These are phyloP conservation scores for Harpalus rubripes DNA, from an alignment of 2,888 invertebrate species.

Conservation along the genomic window DNA sequence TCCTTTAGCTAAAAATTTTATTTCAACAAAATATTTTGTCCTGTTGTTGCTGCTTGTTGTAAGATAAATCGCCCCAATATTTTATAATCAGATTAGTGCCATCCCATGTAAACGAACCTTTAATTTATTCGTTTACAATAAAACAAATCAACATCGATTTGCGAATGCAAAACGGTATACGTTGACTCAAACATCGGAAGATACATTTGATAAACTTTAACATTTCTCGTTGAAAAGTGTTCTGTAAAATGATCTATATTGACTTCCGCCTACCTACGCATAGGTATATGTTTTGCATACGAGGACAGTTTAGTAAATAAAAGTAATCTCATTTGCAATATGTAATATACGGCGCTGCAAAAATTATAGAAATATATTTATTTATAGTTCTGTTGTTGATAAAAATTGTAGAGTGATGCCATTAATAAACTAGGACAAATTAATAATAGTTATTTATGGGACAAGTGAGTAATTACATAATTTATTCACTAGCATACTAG, in stretches of 20 bases:
- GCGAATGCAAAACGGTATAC: slow-evolving; percentile 28
- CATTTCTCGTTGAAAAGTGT: background rate
- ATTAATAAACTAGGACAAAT: too few relatives aligned
- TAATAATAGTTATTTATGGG: too few relatives aligned
- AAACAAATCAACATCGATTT: background rate
- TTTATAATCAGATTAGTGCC: slow-evolving; percentile 55
- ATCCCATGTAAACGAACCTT: slow-evolving; percentile 54
- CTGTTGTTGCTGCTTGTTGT: too few relatives aligned
- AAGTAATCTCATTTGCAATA: background rate
- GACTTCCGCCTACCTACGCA: background rate
- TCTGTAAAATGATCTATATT: slow-evolving; percentile 1
- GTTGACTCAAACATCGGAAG: slow-evolving; percentile 12
- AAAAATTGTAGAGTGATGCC: too few relatives aligned
- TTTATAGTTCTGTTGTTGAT: too few relatives aligned
- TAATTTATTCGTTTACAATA: slow-evolving; percentile 56
- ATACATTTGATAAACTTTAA: background rate
- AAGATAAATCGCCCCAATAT: slow-evolving; percentile 45
- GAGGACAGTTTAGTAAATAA: too few relatives aligned
- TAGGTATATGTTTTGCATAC: background rate
- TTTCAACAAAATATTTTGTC: too few relatives aligned
- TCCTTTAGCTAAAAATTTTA: too few relatives aligned
- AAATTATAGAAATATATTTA: too few relatives aligned
- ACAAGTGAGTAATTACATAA: too few relatives aligned
- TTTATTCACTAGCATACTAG: too few relatives aligned
- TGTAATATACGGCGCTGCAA: too few relatives aligned